A percentile compares a stretch with the other conserved stretches of the same genome.
phyloP scores from a whole-genome alignment of 2,888 invertebrate genomes.

The Xestobium rufovillosum region DNA sequence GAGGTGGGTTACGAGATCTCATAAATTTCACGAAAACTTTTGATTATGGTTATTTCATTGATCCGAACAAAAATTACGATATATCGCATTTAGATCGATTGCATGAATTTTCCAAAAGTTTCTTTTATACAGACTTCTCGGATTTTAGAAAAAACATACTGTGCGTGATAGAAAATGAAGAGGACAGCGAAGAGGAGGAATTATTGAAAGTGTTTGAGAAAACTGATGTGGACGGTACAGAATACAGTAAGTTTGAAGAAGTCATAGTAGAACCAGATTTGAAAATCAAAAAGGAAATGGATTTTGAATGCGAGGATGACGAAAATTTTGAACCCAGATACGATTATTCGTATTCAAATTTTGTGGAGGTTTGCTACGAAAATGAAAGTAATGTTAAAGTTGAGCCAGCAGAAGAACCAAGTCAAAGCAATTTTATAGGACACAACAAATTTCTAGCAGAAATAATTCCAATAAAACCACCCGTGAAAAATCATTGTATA shows the following conservation, averaged over 20 bases:
- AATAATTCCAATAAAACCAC: conserved; percentile 6
- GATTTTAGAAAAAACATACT: conserved; percentile 37
- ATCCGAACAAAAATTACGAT: conserved; percentile 32
- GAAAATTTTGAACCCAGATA: conserved; percentile 16
- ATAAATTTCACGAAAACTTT: conserved; percentile 38
- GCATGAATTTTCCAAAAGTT: conserved; percentile 36
- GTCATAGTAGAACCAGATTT: conserved; percentile 38
- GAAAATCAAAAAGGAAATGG: conserved; percentile 29
- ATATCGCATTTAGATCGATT: conserved; percentile 35
- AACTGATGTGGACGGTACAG: conserved; percentile 16
- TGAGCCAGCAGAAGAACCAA: not conserved
- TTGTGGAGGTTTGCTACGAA: conserved; percentile 27
- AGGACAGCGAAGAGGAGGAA: conserved; percentile 28
- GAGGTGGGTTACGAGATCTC: conserved; percentile 35
- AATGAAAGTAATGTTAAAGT: conserved; percentile 12
- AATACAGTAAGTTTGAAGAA: conserved; percentile 32
- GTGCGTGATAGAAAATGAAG: conserved; percentile 33
- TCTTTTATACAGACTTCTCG: conserved; percentile 37
- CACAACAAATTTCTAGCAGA: conserved; percentile 8
- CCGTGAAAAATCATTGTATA: conserved; percentile 14
- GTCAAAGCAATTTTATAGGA: conserved; percentile 5
- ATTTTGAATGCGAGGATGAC: conserved; percentile 20
- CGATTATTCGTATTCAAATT: conserved; percentile 18
- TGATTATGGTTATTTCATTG: conserved; percentile 36
- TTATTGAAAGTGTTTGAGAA: conserved; percentile 23